Evolutionary conservation across 1,140 invertebrate genomes (phyloP), one percentile per base, ranked within the genome.

Genomic region (Neodiprion virginianus): DNA sequence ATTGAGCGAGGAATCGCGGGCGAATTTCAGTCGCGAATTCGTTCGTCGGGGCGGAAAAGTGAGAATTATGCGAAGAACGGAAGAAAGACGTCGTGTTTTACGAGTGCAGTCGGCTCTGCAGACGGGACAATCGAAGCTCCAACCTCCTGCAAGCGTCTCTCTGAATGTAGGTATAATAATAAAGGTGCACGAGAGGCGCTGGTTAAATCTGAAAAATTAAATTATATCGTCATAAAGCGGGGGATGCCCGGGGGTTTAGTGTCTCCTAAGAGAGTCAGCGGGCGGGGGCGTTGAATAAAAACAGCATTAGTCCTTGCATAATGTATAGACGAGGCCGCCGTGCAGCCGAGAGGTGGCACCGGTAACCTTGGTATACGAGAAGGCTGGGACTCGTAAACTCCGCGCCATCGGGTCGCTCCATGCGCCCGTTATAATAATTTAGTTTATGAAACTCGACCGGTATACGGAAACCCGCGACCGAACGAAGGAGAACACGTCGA

Each of bases 161-260:
- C 28, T 40, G 78, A 79, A 79, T 78, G 78, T 80, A 70, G 78
- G 77, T 79, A 81, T 78, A 76, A 76, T 14, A 21, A 21, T 40
- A 40, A 40, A 40, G 28, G 28, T 40, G 28, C 28, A 5, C 28
- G 28, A 40, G 28, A 40, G 28, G 74, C 74, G 80, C 79, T 84
- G 80, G 82, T 87, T 87, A 87, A 87, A 87, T 87, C 85, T 87
- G 85, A 87, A 86, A 87, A 87, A 86, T 87, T 86, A 87, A 87
- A 87, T 87, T 87, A 87, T 85, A 86, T 85, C 82, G 79, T 83
- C 83, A 83, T 87, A 87, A 87, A 87, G 81, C 80, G 82, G 69
- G 69, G 78, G 78, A 78, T 79, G 75, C 78, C 79, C 72, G 78
- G 71, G 82, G 78, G 76, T 84, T 84, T 85, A 83, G 80, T 81